Conservation (phyloP, 2,888 invertebrate species). For the Selenia dentaria region DNA sequence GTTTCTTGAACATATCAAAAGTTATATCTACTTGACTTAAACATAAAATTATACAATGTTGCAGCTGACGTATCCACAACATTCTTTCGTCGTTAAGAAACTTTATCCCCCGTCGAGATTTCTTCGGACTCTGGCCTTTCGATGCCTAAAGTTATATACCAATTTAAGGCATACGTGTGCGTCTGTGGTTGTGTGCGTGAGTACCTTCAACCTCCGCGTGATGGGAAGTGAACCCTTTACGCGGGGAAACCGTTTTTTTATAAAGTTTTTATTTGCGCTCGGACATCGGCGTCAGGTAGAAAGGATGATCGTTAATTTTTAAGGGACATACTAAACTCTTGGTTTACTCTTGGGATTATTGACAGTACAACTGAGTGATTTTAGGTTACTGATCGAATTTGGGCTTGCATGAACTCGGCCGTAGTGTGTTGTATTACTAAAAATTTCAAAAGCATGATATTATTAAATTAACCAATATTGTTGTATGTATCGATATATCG, state of each 20-base stretch:
- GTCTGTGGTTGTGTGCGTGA: slow-evolving; percentile 38
- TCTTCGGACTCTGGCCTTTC: slow-evolving; percentile 71
- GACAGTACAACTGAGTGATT: slow-evolving; percentile 6
- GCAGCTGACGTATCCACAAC: slow-evolving; percentile 50
- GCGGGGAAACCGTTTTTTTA: slow-evolving; percentile 78
- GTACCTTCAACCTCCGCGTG: slow-evolving; percentile 72
- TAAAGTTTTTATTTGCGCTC: slow-evolving; percentile 75
- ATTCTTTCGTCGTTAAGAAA: slow-evolving; percentile 69
- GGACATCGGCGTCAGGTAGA: slow-evolving; percentile 84
- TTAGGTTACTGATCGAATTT: neutral
- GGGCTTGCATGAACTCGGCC: neutral
- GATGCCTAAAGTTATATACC: slow-evolving; percentile 54
- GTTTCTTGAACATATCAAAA: no score
- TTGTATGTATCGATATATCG: no score
- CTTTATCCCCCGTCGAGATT: slow-evolving; percentile 78
- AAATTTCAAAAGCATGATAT: no score
- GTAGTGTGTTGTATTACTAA: no score
- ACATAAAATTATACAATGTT: no score
- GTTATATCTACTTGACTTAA: no score
- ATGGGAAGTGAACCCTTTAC: slow-evolving; percentile 86
- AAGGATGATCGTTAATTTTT: slow-evolving; percentile 84
- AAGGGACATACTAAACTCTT: slow-evolving; percentile 69
- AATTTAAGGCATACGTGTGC: slow-evolving; percentile 45
- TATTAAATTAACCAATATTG: no score
- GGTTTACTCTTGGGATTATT: slow-evolving; percentile 25